phyloP scores from a whole-genome alignment of 1,140 invertebrate species.

The Trichonephila clavipes region DNA sequence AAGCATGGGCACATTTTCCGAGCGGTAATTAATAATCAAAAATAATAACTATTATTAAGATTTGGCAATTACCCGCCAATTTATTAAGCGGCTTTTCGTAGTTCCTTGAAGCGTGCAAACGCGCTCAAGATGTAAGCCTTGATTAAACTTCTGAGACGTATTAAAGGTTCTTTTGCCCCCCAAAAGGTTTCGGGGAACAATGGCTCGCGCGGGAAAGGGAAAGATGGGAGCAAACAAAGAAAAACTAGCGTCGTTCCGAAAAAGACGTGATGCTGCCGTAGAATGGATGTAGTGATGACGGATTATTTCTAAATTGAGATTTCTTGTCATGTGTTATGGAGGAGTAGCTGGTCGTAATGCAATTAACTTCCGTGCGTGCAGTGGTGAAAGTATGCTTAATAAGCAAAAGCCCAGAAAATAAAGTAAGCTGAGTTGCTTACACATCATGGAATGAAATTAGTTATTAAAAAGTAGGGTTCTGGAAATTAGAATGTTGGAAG shows the following conservation, averaged over 20 bases:
- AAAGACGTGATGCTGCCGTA: neutral
- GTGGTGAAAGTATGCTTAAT: neutral
- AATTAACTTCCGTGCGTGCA: neutral
- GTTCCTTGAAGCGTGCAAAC: neutral
- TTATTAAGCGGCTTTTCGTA: slow-evolving; percentile 20
- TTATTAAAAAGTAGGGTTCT: too few species aligned
- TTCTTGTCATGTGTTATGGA: neutral
- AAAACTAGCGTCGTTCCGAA: neutral
- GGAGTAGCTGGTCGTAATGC: neutral
- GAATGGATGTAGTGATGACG: neutral
- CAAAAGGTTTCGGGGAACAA: neutral
- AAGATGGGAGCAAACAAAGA: neutral
- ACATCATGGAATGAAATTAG: too few species aligned
- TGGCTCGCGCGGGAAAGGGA: neutral
- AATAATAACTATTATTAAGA: slow-evolving; percentile 52
- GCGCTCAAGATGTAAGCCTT: slow-evolving; percentile 30
- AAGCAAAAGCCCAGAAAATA: neutral
- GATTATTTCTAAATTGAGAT: slow-evolving; percentile 36
- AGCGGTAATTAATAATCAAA: slow-evolving; percentile 47
- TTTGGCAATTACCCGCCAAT: slow-evolving; percentile 40
- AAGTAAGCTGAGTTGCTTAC: neutral
- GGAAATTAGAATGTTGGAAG: too few species aligned
- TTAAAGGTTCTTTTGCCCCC: neutral
- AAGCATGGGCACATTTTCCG: neutral
- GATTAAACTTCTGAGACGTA: slow-evolving; percentile 11